These are phyloP conservation scores for Limanda limanda DNA, from an alignment of 2,113 vertebrate genomes.

Conservation along the genomic window DNA sequence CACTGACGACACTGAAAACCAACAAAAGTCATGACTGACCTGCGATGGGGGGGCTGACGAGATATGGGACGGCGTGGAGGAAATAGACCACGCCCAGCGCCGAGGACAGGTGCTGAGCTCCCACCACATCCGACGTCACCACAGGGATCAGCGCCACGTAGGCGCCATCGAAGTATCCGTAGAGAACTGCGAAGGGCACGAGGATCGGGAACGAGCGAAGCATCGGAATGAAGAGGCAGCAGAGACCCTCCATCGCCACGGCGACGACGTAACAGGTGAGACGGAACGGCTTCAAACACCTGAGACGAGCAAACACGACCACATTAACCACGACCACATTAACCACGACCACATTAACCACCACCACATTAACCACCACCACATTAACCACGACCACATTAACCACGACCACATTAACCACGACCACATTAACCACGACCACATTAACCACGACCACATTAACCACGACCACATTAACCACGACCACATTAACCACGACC, in stretches of 20 bases:
- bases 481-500: no score
- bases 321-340: no score
- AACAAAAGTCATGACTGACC: conserved; percentile 61
- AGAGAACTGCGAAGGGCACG: conserved; percentile 92
- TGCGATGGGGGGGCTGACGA: conserved; percentile 93
- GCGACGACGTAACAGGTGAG: conserved; percentile 89
- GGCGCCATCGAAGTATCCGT: conserved; percentile 96
- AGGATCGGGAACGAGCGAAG: conserved; percentile 87
- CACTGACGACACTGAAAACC: no score
- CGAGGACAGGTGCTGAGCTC: conserved; percentile 86
- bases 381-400: not conserved
- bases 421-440: no score
- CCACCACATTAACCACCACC: no score
- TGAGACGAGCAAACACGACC: conserved; percentile 47
- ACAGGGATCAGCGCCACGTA: conserved; percentile 95
- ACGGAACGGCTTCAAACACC: conserved; percentile 89
- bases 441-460: not conserved
- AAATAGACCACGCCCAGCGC: conserved; percentile 94
- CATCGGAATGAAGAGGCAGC: conserved; percentile 89
- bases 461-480: not conserved
- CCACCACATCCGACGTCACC: conserved; percentile 92
- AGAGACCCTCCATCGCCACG: conserved; percentile 91
- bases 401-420: not conserved
- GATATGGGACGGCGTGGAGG: conserved; percentile 92
- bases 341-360: not conserved